These are phyloP conservation scores for Heteractis magnifica DNA, from an alignment of 92 coral and sea anemone species.

Conservation along the genomic window DNA sequence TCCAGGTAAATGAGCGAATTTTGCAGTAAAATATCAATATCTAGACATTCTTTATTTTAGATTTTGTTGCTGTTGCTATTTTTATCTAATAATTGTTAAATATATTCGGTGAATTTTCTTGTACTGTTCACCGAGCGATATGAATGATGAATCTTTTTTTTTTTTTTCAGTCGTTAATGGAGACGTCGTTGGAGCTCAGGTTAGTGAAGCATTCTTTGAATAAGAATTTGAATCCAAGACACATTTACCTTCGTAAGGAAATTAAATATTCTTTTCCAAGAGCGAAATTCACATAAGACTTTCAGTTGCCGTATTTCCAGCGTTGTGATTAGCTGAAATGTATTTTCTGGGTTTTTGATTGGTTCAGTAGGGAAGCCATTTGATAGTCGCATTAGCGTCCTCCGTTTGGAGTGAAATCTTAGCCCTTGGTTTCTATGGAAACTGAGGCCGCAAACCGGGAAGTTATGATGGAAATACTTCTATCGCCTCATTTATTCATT, in stretches of 20 bases:
- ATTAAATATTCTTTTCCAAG: neutral
- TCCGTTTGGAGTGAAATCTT: neutral
- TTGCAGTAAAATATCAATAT: neutral
- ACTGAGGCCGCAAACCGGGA: neutral
- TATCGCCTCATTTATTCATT: neutral
- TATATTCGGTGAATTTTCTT: neutral
- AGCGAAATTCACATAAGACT: neutral
- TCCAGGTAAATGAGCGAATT: constrained; percentile 59
- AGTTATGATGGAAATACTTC: neutral
- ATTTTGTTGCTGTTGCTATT: neutral
- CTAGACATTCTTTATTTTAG: neutral
- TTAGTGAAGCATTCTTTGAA: constrained; percentile 5
- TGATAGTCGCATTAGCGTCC: neutral
- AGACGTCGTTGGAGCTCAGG: constrained; percentile 73
- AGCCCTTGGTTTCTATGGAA: neutral
- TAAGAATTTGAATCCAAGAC: neutral
- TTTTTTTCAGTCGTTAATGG: constrained; percentile 69
- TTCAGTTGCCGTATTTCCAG: neutral
- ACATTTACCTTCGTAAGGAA: neutral
- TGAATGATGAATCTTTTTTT: neutral
- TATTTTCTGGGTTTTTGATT: neutral
- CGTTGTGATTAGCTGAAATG: neutral
- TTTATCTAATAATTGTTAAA: neutral
- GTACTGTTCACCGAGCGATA: neutral
- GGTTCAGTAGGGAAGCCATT: neutral